Evolutionary conservation across 2,888 invertebrate species (phyloP).

Genomic region (Drymonia ruficornis): DNA sequence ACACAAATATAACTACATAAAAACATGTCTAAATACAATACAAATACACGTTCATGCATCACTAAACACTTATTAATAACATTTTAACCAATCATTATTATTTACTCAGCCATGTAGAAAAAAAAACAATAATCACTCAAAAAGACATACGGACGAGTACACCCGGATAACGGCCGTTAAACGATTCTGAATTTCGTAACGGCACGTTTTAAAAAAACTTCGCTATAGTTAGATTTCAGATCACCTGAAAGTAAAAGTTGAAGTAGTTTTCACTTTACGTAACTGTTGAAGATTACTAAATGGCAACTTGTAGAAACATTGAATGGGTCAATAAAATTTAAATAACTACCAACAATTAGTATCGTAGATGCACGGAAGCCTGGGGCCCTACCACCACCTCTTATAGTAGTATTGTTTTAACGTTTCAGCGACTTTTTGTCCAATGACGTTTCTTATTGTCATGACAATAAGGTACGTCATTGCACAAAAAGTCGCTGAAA

Average conservation of each 20-base stretch:
- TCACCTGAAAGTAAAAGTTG: conserved; percentile 2
- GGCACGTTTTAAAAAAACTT: background rate
- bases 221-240: background rate
- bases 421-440: no score
- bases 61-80: background rate
- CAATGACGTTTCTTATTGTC: no score
- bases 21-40: background rate
- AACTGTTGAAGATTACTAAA: background rate
- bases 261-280: background rate
- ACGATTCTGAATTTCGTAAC: background rate
- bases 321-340: background rate
- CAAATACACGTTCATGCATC: conserved; percentile 1
- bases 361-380: background rate
- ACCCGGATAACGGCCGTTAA: background rate
- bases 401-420: no score
- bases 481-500: no score
- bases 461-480: no score
- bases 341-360: background rate
- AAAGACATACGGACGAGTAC: background rate
- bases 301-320: background rate
- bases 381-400: no score
- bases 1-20: no score
- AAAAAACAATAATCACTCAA: background rate
- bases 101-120: no score
- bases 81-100: background rate